Base-by-base conservation (phyloP, 2,888 invertebrate genomes). In the Lacanobia oleracea region DNA sequence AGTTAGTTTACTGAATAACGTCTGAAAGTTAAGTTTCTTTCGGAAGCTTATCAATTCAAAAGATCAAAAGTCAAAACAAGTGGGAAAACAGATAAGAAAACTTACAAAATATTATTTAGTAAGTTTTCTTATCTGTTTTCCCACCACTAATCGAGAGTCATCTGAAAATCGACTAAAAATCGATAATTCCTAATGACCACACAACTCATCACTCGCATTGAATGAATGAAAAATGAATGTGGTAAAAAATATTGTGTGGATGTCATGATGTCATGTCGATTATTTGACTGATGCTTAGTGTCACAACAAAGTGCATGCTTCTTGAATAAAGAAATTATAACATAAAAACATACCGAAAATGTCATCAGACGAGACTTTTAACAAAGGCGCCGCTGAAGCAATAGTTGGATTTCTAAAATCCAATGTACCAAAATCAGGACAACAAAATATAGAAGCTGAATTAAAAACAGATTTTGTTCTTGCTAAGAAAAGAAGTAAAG, bases 381-480 rank as follows among this genome's bases (percentile, higher is more conserved):
- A 85, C 23, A 90, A 88, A 80, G 88, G 87, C 73, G 88, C 88
- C 18, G 85, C 85, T 3, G 88, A 91, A 76, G 88, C 91, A 27
- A 88, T 96, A 27, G 83, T 94, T 21, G 90, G 92, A n/a, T 95
- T 96, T 82, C 86, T 96, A 67, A 91, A 93, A 84, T 86, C 90
- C 0, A 93, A 94, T 75, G 89, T 95, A 1, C 87, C 91, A 0
- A 93, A 88, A 77, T 89, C 90, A 5, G 93, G 93, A 63, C 75
- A 90, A 54, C 81, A 84, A 8, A 93, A 93, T 56, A 90, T 95
- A 21, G 91, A 92, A 81, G 79, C 81, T 1, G 95, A 95, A 79
- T 82, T 96, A 1, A 95, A 93, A 83, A 95, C 94, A 66, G 94
- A 94, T 57, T 94, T 96, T 72, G 87, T 93, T 33, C 90, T 96